Evolutionary conservation across 2,888 invertebrate genomes (phyloP).

Genomic region (Pseudococcus viburni): DNA sequence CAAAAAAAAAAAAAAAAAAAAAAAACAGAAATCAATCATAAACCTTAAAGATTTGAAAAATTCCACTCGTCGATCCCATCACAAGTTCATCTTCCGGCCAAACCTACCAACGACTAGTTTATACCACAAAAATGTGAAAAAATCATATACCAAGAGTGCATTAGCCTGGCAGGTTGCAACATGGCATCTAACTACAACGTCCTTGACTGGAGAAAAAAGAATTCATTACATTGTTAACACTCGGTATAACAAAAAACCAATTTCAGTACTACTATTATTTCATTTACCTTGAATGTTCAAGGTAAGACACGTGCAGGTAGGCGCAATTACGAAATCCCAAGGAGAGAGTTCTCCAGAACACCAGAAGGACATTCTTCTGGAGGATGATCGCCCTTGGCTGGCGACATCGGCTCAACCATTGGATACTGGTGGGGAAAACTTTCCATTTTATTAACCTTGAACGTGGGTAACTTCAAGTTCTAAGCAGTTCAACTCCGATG

Average conservation of each 20-base stretch:
- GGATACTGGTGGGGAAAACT: constrained; percentile 1
- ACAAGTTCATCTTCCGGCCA: too few relatives aligned
- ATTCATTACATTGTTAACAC: constrained; percentile 58
- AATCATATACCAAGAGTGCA: constrained; percentile 40
- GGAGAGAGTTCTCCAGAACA: constrained; percentile 38
- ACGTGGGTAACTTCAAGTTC: constrained; percentile 8
- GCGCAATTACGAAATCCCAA: constrained; percentile 58
- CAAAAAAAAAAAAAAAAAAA: too few relatives aligned
- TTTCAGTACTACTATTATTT: constrained; percentile 56
- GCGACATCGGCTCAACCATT: constrained; percentile 11
- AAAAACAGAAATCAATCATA: too few relatives aligned
- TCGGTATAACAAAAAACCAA: constrained; percentile 34
- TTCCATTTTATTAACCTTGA: constrained; percentile 62
- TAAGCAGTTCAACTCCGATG: neutral
- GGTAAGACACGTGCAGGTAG: constrained; percentile 63
- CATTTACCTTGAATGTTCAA: constrained; percentile 64
- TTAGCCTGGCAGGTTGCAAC: constrained; percentile 32
- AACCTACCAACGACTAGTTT: neutral
- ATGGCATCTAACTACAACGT: constrained; percentile 28
- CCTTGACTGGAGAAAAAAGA: constrained; percentile 61
- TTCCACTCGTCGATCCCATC: too few relatives aligned
- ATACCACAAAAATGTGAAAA: constrained; percentile 32
- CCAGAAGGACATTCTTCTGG: constrained; percentile 60
- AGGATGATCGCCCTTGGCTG: constrained; percentile 54
- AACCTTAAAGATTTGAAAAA: too few relatives aligned